Conservation (phyloP, 2,888 invertebrate genomes). For the Arge pagana region DNA sequence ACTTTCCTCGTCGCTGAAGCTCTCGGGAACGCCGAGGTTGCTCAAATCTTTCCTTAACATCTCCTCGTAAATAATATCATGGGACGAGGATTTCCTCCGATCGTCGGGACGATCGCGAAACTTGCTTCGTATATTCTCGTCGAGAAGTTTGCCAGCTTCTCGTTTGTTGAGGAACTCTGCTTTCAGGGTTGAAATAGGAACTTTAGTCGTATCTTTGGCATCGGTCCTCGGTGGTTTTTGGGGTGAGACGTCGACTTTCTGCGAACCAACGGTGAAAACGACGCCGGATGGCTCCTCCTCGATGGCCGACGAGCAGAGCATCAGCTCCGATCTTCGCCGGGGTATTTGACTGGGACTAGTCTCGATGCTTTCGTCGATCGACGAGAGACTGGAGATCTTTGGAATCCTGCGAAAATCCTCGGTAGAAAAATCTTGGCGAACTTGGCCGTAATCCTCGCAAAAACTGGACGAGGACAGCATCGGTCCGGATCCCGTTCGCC, state of each 20-base stretch:
- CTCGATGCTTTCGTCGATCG: conserved; percentile 54
- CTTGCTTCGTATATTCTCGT: conserved; percentile 34
- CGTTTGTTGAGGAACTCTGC: conserved; percentile 38
- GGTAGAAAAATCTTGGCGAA: conserved; percentile 35
- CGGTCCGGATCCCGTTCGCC: conserved; percentile 54
- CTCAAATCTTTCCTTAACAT: conserved; percentile 33
- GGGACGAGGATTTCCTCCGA: conserved; percentile 41
- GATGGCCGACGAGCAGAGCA: conserved; percentile 26
- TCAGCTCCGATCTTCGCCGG: conserved; percentile 35
- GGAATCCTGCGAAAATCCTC: conserved; percentile 51
- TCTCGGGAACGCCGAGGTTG: conserved; percentile 6
- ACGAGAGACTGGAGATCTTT: conserved; percentile 55
- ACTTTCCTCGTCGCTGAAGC: conserved; percentile 11
- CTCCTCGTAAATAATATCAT: conserved; percentile 46
- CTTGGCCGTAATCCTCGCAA: conserved; percentile 46
- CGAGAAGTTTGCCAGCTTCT: conserved; percentile 3
- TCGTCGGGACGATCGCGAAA: conserved; percentile 36
- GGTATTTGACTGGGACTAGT: conserved; percentile 42
- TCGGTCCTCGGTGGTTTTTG: conserved; percentile 22
- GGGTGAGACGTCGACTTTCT: conserved; percentile 36
- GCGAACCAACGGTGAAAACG: conserved; percentile 52
- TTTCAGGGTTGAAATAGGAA: conserved; percentile 43
- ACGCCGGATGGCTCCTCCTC: conserved; percentile 31
- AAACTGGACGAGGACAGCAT: conserved; percentile 50
- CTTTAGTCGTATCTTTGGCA: conserved; percentile 42